Evolutionary conservation across 1,140 invertebrate genomes (phyloP).

Genomic region (Scaptomyza graminum): DNA sequence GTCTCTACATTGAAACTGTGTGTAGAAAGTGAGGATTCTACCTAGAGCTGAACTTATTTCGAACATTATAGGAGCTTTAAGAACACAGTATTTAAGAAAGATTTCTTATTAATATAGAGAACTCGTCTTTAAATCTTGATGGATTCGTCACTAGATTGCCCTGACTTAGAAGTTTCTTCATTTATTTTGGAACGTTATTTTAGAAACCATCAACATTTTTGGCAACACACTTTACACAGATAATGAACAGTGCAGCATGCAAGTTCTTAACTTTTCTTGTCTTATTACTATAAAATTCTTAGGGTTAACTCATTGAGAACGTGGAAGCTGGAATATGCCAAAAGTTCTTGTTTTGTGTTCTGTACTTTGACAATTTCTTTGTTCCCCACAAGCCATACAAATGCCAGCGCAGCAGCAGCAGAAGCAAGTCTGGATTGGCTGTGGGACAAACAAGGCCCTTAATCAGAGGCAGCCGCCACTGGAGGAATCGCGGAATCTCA

Average conservation of each 20-base stretch:
- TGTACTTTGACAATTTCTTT: conserved; percentile 72
- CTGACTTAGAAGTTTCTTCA: too few relatives aligned
- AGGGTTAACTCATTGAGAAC: background rate
- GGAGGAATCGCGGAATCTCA: conserved; percentile 59
- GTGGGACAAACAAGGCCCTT: conserved; percentile 58
- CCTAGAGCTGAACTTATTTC: background rate
- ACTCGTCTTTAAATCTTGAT: too few relatives aligned
- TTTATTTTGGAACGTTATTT: too few relatives aligned
- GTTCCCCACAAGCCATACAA: conserved; percentile 43
- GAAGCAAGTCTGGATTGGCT: conserved; percentile 3
- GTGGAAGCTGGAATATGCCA: conserved; percentile 64
- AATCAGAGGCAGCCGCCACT: conserved; percentile 65
- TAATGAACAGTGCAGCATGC: background rate
- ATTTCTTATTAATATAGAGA: too few relatives aligned
- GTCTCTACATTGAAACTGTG: conserved; percentile 11
- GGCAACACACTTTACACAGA: background rate
- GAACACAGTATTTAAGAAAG: too few relatives aligned
- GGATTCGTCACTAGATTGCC: too few relatives aligned
- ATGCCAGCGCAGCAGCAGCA: conserved; percentile 30
- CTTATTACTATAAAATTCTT: background rate
- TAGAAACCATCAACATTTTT: too few relatives aligned
- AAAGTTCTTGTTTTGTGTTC: conserved; percentile 65
- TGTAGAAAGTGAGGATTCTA: conserved; percentile 1
- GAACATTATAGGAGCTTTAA: too few relatives aligned
- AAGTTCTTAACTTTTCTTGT: background rate